Evolutionary conservation across 2,888 invertebrate species (phyloP), one percentile per base, ranked within the genome.

Genomic region (Drosophila tripunctata): DNA sequence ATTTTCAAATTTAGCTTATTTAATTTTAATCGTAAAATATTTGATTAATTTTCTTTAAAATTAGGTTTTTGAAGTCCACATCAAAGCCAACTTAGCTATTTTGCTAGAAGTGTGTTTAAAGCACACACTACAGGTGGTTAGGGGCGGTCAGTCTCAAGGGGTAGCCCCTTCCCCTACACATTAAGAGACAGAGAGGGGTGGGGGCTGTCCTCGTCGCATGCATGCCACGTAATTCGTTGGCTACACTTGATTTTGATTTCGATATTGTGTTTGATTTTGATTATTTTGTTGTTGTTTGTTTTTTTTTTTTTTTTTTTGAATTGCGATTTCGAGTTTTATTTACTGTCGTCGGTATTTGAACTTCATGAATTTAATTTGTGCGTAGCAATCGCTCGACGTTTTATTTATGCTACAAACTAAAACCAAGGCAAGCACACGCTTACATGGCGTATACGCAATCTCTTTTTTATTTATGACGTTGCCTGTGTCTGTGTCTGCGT

Each of bases 391-490:
- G 71, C 58, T 48, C 22, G 19, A 54, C 67, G 30, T 36, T 47
- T 52, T 58, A 52, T 55, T 67, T 57, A 60, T 14, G 17, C 24
- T 19, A 62, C 54, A 50, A 60, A 30, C 38, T 41, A n/a, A 24
- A 50, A 48, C 54, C 78, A 79, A 79, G 84, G 78, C 82, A 36
- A 35, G 61, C 30, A 33, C 22, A 36, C 54, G 69, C 62, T 86
- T 86, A 83, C 81, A 86, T 76, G 68, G 57, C 80, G 79, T 75
- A 79, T 82, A 62, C 67, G 73, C 76, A 78, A 68, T 85, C 55
- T 58, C 57, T 60, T 55, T 68, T 51, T 57, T 66, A 71, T 64
- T 68, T 70, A 67, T 76, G 70, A 68, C 62, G 67, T 55, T 45
- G 31, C 47, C 47, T 10, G 27, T 10, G 10, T 27, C 10, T 10